Conservation (phyloP, 2,888 invertebrate species). For the Pterostichus niger region DNA sequence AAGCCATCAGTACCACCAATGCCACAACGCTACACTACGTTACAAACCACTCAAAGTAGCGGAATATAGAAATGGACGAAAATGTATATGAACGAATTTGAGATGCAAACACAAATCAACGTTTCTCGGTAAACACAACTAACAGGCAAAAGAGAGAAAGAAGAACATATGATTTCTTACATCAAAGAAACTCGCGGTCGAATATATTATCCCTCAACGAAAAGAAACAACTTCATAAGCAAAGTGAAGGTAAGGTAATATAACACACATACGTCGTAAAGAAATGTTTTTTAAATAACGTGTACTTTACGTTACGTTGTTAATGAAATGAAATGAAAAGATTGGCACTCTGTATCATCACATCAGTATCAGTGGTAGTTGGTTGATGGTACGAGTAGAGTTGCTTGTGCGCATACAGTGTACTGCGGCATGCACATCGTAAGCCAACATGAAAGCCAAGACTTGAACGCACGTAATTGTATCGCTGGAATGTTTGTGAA, state of each 20-base stretch:
- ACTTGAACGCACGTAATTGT: constrained; percentile 64
- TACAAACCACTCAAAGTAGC: background rate
- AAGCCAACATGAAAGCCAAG: constrained; percentile 58
- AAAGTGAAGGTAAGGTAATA: background rate
- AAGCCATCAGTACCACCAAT: too few relatives aligned
- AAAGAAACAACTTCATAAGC: constrained; percentile 23
- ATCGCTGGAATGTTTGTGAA: constrained; percentile 61
- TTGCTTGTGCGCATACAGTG: background rate
- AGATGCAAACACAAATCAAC: constrained; percentile 21
- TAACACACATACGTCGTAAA: background rate
- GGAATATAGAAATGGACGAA: background rate
- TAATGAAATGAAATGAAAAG: constrained; percentile 60
- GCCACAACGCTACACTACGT: background rate
- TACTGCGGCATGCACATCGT: constrained; percentile 35
- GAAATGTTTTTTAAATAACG: constrained; percentile 30
- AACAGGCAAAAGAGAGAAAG: constrained; percentile 31
- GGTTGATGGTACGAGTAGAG: too few relatives aligned
- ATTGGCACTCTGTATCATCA: constrained; percentile 4
- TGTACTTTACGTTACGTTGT: constrained; percentile 42
- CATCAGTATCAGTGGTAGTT: too few relatives aligned
- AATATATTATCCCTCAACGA: constrained; percentile 60
- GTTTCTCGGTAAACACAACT: constrained; percentile 14
- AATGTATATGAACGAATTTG: constrained; percentile 8
- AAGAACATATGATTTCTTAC: constrained; percentile 50
- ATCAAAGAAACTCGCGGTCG: constrained; percentile 53